Evolutionary conservation across 2,113 vertebrate species (phyloP), one percentile per base, ranked within the genome.

Genomic region (Microcebus ravelobensis): DNA sequence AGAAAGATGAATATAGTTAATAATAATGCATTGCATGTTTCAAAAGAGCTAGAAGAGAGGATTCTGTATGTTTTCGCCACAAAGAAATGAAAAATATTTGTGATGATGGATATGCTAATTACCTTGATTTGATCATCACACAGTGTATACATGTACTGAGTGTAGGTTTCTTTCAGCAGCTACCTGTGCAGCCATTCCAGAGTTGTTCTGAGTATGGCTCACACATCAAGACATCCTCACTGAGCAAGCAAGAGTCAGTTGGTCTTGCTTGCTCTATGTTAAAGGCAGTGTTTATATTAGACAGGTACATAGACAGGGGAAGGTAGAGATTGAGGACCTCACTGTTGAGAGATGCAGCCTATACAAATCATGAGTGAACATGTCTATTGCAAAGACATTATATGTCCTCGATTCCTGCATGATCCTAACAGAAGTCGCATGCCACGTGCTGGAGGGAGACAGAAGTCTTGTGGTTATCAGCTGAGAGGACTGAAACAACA

Each of bases 321-420:
- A 12, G n/a, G 15, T 1, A 18, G 25, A 86, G 25, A 48, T 2
- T 5, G 34, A 94, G 85, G 52, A 39, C 52, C 34, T 12, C 63
- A 8, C 7, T 1, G 0, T 1, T 48, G 48, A 42, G 9, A 77
- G 23, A 18, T 0, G 1, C 2, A 3, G 70, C 29, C 63, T 9
- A 5, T 11, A 48, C 4, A 42, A 57, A 14, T 77, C 15, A 50
- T 4, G 15, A 8, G 23, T 2, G 42, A 5, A 36, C 29, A 13
- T 6, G 2, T 15, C 31, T 29, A n/a, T 18, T 23, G 15, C 15
- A 52, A 25, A 36, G 36, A 61, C 0, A 0, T 17, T 20, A 31
- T 7, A 4, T 34, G 23, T 11, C 34, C 52, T 42, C 42, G 27
- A 21, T 8, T 36, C 14, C 36, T 0, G 20, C 39, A n/a, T 0